Evolutionary conservation across 2,888 invertebrate species (phyloP), one percentile per base, ranked within the genome.

Genomic region (Malacosoma neustria): DNA sequence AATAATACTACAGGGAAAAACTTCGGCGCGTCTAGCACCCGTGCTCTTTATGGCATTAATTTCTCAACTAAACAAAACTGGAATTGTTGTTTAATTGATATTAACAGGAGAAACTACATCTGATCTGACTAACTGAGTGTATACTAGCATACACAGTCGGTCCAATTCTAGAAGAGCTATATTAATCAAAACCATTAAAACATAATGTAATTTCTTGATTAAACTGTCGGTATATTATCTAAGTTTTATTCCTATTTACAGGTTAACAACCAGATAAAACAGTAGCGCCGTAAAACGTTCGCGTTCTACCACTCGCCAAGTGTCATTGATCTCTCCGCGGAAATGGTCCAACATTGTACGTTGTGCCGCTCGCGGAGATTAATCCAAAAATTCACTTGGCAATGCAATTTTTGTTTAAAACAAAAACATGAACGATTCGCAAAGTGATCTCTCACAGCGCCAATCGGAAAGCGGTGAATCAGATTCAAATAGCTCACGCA

Each of bases 241-340:
- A 33, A 43, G 42, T 45, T 45, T 51, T 45, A 53, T 48, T 42
- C 43, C 43, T 35, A 53, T 49, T n/a, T 51, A 40, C 48, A 60
- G 57, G 61, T 57, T 58, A 59, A 53, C 56, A 59, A 52, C 49
- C 59, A 58, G 54, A 60, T 61, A 55, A 58, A 59, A 57, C 57
- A 55, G 51, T 55, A 46, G 53, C 44, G 49, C 45, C 45, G 46
- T 39, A 37, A 36, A 42, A 48, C 48, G 43, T 45, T 43, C 37
- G 33, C 40, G 48, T 49, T 53, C 33, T 45, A 42, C 43, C 48
- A 50, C 44, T 53, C 47, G 51, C 43, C 43, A 41, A 54, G 54
- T 61, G 67, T 63, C 66, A 67, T 60, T 62, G 68, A 59, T 60
- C 67, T 45, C 55, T 37, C 48, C 36, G 43, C 52, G 57, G 51